Conservation (phyloP, 2,113 vertebrate genomes). For the Tetraodon nigroviridis region DNA sequence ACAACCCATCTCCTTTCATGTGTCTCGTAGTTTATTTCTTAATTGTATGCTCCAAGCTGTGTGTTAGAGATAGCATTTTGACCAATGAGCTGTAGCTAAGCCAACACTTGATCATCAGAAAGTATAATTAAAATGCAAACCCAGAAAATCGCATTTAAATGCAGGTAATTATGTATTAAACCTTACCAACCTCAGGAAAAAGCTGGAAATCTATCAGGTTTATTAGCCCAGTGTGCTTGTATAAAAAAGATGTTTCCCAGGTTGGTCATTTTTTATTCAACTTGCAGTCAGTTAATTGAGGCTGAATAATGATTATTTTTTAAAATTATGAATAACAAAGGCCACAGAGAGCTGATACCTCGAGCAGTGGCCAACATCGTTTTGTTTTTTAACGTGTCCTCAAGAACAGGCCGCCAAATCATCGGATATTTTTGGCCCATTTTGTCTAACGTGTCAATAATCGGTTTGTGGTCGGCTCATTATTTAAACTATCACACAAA, state of each 20-base stretch:
- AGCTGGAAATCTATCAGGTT: no score
- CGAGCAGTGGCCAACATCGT: neutral
- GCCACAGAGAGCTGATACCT: neutral
- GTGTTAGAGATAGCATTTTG: neutral
- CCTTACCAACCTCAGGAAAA: no score
- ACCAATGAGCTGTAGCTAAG: neutral
- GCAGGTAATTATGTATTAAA: neutral
- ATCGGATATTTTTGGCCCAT: no score
- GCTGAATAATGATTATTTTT: neutral
- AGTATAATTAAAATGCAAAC: neutral
- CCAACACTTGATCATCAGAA: neutral
- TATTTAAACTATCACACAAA: no score
- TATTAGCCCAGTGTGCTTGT: no score
- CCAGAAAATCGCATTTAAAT: neutral
- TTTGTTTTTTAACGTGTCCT: no score
- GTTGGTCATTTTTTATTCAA: neutral
- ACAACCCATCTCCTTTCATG: neutral
- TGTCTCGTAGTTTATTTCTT: neutral
- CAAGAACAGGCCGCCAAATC: no score
- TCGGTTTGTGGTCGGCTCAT: no score
- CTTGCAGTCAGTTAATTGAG: neutral
- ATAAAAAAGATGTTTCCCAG: no score
- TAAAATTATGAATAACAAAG: neutral
- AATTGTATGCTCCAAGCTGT: neutral
- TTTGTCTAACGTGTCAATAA: no score